Evolutionary conservation across 1,140 invertebrate genomes (phyloP).

Genomic region (Nebria ingens): DNA sequence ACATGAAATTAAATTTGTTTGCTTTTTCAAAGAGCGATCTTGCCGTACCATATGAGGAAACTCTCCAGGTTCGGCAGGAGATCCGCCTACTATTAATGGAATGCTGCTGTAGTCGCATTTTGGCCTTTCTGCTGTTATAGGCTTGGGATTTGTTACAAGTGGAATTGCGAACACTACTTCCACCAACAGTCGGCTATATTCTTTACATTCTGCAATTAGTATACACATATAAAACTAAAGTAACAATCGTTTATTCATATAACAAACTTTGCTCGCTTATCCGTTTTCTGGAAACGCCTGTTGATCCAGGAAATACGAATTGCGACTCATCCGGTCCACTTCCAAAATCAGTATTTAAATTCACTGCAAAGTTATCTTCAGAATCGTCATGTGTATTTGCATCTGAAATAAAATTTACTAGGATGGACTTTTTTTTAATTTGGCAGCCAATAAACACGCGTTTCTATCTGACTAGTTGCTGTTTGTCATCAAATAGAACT

Average conservation of each 20-base stretch:
- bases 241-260: no score
- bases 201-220: slow-evolving; percentile 33
- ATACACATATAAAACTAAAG: no score
- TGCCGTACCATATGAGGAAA: slow-evolving; percentile 48
- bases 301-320: no score
- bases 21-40: not conserved
- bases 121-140: slow-evolving; percentile 26
- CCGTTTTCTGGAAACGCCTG: no score
- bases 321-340: no score
- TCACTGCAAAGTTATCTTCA: no score
- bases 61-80: slow-evolving; percentile 35
- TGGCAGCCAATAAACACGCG: no score
- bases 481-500: not conserved
- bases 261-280: slow-evolving; percentile 22
- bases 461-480: no score
- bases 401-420: no score
- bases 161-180: slow-evolving; percentile 31
- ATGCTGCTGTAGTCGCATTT: slow-evolving; percentile 35
- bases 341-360: no score
- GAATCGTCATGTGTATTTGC: no score
- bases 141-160: slow-evolving; percentile 22
- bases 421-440: no score
- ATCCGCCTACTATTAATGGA: slow-evolving; percentile 43
- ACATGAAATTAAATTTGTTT: not conserved
- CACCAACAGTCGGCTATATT: slow-evolving; percentile 31